These are phyloP conservation scores for Enteromius argenteus DNA, from an alignment of 2,797 vertebrate genomes.

Conservation along the genomic window DNA sequence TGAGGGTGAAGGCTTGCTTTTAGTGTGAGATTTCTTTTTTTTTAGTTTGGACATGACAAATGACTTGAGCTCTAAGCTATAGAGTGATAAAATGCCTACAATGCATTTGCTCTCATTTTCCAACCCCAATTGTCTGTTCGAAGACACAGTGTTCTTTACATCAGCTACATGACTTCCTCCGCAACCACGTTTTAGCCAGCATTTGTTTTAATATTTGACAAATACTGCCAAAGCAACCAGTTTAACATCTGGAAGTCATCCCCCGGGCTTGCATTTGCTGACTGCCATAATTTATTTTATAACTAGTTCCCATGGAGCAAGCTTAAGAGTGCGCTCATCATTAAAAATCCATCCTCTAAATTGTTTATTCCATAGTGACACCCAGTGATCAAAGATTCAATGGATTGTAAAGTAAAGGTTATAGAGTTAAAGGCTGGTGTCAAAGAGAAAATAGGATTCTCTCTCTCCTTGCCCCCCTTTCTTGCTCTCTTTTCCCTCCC, in stretches of 20 bases:
- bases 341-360: slow-evolving; percentile 61
- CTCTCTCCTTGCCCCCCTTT: neutral
- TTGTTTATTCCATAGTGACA: slow-evolving; percentile 40
- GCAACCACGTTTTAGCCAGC: slow-evolving; percentile 67
- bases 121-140: slow-evolving; percentile 34
- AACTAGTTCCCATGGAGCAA: slow-evolving; percentile 75
- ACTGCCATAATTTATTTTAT: slow-evolving; percentile 75
- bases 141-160: slow-evolving; percentile 58
- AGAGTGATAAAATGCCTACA: slow-evolving; percentile 19
- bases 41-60: neutral
- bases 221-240: slow-evolving; percentile 81
- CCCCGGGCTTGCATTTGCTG: slow-evolving; percentile 70
- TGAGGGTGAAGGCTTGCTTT: slow-evolving; percentile 56
- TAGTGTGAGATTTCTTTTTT: slow-evolving; percentile 25
- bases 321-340: slow-evolving; percentile 56
- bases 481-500: slow-evolving; percentile 3
- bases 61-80: neutral
- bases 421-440: slow-evolving; percentile 21
- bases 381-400: slow-evolving; percentile 35
- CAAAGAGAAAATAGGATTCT: slow-evolving; percentile 16
- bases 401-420: slow-evolving; percentile 33
- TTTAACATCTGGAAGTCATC: slow-evolving; percentile 91
- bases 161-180: slow-evolving; percentile 66
- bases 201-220: slow-evolving; percentile 75
- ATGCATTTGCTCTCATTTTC: slow-evolving; percentile 37